Base-by-base conservation (phyloP, 2,797 vertebrate species). In the Megaceryle alcyon region DNA sequence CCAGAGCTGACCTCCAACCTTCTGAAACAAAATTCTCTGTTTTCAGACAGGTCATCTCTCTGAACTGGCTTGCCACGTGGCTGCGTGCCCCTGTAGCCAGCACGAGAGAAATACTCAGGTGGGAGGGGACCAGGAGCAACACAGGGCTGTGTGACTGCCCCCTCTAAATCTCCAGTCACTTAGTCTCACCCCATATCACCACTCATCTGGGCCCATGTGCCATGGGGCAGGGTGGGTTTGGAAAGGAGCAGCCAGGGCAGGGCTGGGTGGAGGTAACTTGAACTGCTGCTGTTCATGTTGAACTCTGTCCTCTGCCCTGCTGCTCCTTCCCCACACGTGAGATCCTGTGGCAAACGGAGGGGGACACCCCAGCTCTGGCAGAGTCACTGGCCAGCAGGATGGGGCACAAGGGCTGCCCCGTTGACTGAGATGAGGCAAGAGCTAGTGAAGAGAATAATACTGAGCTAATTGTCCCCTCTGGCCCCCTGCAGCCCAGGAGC, bases 351-450 rank as follows among this genome's bases (percentile, higher is more conserved):
- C 13, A 79, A 14, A 12, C 0, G 0, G 14, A 5, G 14, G 9
- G 14, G 14, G 21, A 2, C 64, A 68, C 3, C 31, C 14, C 33
- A 28, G 29, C 14, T 33, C 14, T 0, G 0, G 13, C 2, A 1
- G 18, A 22, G 59, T 29, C 29, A 33, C 46, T 53, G 57, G n/a
- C 57, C 20, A 31, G 26, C 44, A 57, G 39, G n/a, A 56, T 25
- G 6, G 14, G 22, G 17, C 17, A 39, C 21, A 8, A 6, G 20
- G 28, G 65, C 65, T 26, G 48, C 11, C 21, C 4, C 5, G 19
- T 7, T 49, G 26, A 48, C 29, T 43, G 71, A 37, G 37, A 29
- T 7, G 35, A 85, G 35, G 26, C 26, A 46, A 18, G 33, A 85
- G 39, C 11, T 51, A 48, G 65, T 0, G 2, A 73, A 39, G 19